Base-by-base conservation (phyloP, 2,888 invertebrate genomes). In the Trisateles emortualis region DNA sequence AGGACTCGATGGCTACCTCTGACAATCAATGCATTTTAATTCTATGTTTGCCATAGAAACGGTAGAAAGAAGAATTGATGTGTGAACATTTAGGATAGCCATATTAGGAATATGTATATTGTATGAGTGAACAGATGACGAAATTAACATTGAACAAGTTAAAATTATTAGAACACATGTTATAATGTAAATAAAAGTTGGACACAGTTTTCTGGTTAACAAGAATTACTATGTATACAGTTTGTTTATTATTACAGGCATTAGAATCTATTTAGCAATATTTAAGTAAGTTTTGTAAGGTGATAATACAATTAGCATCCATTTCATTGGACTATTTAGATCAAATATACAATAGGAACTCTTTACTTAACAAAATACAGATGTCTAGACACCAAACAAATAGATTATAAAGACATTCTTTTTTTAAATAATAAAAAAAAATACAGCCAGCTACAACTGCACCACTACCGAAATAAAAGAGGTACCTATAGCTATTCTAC, bases 371-470 rank as follows among this genome's bases (percentile, higher is more conserved):
- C 36, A 16, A 16, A 6, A 16, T 17, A 36, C 16, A 30, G 24
- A 50, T 16, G 8, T 26, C 1, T 11, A 32, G 35, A 43, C 44
- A 32, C 14, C 46, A 45, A 57, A 55, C 60, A 58, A 66, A 56
- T 40, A 54, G 41, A 63, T 58, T 36, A 63, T 33, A 36, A 29
- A 9, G 53, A 53, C 46, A 48, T 51, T 49, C 52, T 29, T 49
- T 52, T 40, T 48, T 11, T 45, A 64, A 57, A 46, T 52, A 19
- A 58, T 68, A 53, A 56, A 26, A 59, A 55, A 52, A 41, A 63
- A 70, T 44, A 64, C 78, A 83, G 81, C 84, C 83, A 85, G 72
- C 83, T 86, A 87, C 82, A 84, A 84, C 82, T 82, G 83, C 82
- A 86, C 83, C 84, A 88, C 86, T 86, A 90, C 79, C 72, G 64